These are phyloP conservation scores for Leuciscus idus DNA, from an alignment of 2,113 vertebrate genomes.

Conservation along the genomic window DNA sequence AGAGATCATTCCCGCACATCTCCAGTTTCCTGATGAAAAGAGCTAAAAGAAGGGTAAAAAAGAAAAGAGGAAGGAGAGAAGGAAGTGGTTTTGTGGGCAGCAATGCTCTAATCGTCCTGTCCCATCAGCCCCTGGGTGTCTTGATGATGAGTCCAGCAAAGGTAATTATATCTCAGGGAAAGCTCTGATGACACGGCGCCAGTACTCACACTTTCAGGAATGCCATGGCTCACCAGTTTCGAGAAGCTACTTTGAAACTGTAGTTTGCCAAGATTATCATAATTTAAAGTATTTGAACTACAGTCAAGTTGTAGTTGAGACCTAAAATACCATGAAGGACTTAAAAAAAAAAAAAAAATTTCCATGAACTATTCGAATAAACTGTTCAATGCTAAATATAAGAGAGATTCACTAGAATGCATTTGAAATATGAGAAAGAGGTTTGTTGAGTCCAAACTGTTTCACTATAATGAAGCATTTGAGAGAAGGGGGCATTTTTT, in stretches of 20 bases:
- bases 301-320: neutral
- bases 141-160: constrained; percentile 59
- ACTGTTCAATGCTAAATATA: neutral
- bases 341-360: neutral
- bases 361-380: neutral
- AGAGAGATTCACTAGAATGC: neutral
- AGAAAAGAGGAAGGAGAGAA: constrained; percentile 44
- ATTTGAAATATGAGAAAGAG: neutral
- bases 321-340: neutral
- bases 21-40: constrained; percentile 43
- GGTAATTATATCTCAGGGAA: constrained; percentile 64
- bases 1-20: constrained; percentile 9
- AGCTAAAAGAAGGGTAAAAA: constrained; percentile 15
- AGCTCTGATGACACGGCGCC: constrained; percentile 54
- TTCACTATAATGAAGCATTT: neutral
- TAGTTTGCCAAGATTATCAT: constrained; percentile 12
- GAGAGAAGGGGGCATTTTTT: neutral
- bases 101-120: constrained; percentile 55
- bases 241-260: neutral
- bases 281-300: neutral
- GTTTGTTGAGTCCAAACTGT: neutral
- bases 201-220: constrained; percentile 37
- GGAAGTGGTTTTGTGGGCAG: constrained; percentile 61
- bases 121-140: constrained; percentile 62
- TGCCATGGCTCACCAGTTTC: neutral